Percentiles rank a stretch among this genome's conserved stretches.
Evolutionary conservation across 2,113 vertebrate species (phyloP).

Genomic region (Alethe diademata): DNA sequence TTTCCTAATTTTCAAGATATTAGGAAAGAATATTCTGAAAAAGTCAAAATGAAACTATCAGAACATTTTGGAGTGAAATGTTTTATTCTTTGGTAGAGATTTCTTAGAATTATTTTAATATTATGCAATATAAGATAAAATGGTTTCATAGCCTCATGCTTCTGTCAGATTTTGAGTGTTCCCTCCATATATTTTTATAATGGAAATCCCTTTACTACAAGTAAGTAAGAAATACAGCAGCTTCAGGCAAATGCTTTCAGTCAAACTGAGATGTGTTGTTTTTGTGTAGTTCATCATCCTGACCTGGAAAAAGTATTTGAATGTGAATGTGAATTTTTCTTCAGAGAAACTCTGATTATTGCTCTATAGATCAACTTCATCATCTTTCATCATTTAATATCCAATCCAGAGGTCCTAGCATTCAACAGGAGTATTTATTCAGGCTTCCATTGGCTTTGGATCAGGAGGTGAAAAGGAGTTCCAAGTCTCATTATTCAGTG

Average conservation of each 20-base stretch:
- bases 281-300: not conserved
- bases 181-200: not conserved
- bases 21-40: not conserved
- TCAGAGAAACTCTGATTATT: not conserved
- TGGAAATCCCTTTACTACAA: not conserved
- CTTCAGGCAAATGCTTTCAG: not conserved
- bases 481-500: not conserved
- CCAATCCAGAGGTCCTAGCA: not conserved
- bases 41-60: not conserved
- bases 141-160: not conserved
- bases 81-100: not conserved
- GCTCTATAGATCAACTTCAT: not conserved
- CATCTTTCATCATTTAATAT: not conserved
- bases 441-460: not conserved
- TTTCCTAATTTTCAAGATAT: not conserved
- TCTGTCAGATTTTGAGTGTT: not conserved
- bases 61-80: not conserved
- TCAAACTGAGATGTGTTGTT: not conserved
- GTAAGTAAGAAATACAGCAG: not conserved
- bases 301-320: not conserved
- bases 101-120: not conserved
- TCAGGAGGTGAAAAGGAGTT: not conserved
- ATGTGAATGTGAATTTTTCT: not conserved
- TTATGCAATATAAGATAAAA: not conserved
- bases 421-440: not conserved